Evolutionary conservation across 2,113 vertebrate genomes (phyloP), one percentile per base, ranked within the genome.

Genomic region (Cololabis saira): DNA sequence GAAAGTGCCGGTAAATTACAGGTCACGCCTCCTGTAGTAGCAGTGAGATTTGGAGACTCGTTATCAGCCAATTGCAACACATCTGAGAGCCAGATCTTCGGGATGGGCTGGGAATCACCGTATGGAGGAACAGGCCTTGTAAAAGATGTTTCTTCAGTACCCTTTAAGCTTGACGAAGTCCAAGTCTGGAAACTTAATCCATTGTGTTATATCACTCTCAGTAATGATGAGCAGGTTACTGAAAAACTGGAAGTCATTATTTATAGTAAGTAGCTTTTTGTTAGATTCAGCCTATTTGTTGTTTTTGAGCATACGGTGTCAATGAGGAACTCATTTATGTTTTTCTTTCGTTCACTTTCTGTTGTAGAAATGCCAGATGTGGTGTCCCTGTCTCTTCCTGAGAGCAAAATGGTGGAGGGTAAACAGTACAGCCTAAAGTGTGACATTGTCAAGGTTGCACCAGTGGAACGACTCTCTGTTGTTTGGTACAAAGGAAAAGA

Each of bases 221-320:
- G 0, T 1, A 0, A 41, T 5, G 5, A 0, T 0, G 0, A 0
- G 1, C 69, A 65, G 0, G 11, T 67, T 58, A 0, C 0, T 0
- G 0, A 53, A 72, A 0, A 0, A 0, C 1, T 81, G 1, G 0
- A 30, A 14, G 2, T 93, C 81, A 66, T 0, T 0, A 16, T 94
- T 33, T 92, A 92, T 68, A 76, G 91, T 92, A 55, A 89, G 90
- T 84, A 43, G 10, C 7, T 33, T 17, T 12, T 16, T 51, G 2
- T 18, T 5, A 40, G 7, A 24, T 52, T 12, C 4, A 1, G 3
- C 1, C 3, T 1, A 9, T 9, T 8, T 21, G 16, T 48, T 17
- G 0, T 48, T 21, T 68, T 50, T 4, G 1, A 48, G 19, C 5
- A 19, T 3, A 27, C 5, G 37, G 8, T 54, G 2, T 8, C 3